phyloP scores from a whole-genome alignment of 2,113 vertebrate species.

The Murina feae region DNA sequence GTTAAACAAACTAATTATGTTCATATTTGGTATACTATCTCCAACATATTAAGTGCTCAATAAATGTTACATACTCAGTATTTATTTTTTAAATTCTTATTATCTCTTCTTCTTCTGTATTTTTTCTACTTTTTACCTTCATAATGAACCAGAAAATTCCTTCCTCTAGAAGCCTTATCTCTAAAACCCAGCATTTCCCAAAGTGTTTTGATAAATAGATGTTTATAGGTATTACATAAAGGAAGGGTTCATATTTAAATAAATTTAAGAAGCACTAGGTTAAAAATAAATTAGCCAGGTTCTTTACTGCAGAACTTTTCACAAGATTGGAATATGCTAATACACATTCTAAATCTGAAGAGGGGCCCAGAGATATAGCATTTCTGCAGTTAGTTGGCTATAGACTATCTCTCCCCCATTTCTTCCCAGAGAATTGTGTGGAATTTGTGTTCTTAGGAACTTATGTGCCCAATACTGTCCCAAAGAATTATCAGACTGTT shows the following conservation, averaged over 20 bases:
- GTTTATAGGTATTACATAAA: slow-evolving; percentile 48
- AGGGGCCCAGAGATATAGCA: not conserved
- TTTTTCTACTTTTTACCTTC: slow-evolving; percentile 18
- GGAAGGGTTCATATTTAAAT: slow-evolving; percentile 43
- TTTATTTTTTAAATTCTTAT: not conserved
- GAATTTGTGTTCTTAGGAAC: not conserved
- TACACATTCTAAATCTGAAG: not conserved
- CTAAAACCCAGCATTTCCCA: slow-evolving; percentile 41
- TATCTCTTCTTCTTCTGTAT: not conserved
- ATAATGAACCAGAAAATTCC: not conserved
- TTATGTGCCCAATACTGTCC: not conserved
- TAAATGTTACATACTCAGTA: not conserved
- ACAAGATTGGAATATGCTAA: not conserved
- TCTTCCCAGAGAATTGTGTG: not conserved
- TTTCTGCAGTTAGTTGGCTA: not conserved
- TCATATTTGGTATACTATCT: not conserved
- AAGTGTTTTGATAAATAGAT: slow-evolving; percentile 49
- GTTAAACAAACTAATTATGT: not conserved
- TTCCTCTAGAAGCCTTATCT: slow-evolving; percentile 36
- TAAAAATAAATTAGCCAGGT: slow-evolving; percentile 53
- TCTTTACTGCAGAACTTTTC: slow-evolving; percentile 35
- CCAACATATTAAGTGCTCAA: not conserved
- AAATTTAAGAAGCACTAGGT: slow-evolving; percentile 30
- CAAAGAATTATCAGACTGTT: not conserved
- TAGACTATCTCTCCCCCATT: not conserved